Evolutionary conservation across 30 jellyfish, hydroid and myxozoan genomes (phyloP), one percentile per base, ranked within the genome.

Genomic region (Nemopilema nomurai): DNA sequence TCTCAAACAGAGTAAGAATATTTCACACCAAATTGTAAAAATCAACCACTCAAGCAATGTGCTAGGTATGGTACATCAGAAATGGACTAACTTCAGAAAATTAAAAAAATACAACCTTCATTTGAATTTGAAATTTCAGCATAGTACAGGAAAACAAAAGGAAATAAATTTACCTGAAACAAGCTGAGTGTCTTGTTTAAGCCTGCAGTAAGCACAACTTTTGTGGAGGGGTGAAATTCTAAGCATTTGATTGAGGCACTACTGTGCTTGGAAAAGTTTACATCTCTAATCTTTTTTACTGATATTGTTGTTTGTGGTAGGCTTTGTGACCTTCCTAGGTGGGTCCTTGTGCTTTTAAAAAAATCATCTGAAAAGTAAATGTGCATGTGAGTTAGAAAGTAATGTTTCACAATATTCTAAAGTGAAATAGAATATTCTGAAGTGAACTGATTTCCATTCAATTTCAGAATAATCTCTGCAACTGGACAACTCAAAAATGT

Each of bases 201-300:
- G 20, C 97, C 96, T 22, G 98, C 96, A 18, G 97, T 88, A 0
- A 93, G 62, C 25, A 91, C 91, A 18, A 89, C 90, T 69, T 83
- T 88, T 49, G 98, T 89, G 31, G 90, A 22, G 51, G 98, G 97
- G 86, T 93, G 98, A 76, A 93, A 93, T 41, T 85, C 94, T 26
- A 93, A 30, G 49, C n/a, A n/a, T n/a, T n/a, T n/a, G n/a, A n/a
- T n/a, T n/a, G n/a, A n/a, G n/a, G 92, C 84, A 70, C 57, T 80
- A 51, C 83, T 62, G 26, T 67, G 84, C 67, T 89, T 89, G 3
- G 85, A 29, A 23, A 31, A 0, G 63, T 93, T 93, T 17, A 89
- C 90, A 89, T 93, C 97, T 51, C 76, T 76, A 1, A 88, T 89
- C 30, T 94, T 77, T 24, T 77, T 74, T 24, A 93, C 83, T 1